phyloP scores from a whole-genome alignment of 1,140 invertebrate genomes.

The Bombyx mandarina region DNA sequence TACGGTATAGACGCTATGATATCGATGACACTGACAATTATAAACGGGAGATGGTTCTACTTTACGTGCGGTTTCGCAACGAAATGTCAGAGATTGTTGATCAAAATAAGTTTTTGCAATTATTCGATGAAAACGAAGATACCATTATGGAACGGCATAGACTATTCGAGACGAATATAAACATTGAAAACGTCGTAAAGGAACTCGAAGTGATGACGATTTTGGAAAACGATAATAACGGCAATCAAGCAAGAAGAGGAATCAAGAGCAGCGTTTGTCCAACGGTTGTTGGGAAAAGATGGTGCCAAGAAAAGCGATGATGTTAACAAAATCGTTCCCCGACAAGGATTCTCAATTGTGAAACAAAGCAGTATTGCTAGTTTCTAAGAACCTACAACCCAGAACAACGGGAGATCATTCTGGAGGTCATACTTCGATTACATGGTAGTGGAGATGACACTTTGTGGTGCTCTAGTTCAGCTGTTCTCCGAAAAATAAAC shows the following conservation, averaged over 20 bases:
- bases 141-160: slow-evolving; percentile 32
- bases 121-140: slow-evolving; percentile 37
- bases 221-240: slow-evolving; percentile 25
- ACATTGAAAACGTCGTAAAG: slow-evolving; percentile 33
- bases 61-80: slow-evolving; percentile 34
- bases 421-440: slow-evolving; percentile 22
- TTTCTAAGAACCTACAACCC: slow-evolving; percentile 16
- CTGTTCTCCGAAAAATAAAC: slow-evolving; percentile 15
- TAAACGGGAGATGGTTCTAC: slow-evolving; percentile 43
- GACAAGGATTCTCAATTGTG: slow-evolving; percentile 18
- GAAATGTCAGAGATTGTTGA: slow-evolving; percentile 40
- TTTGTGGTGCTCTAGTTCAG: background rate
- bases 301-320: slow-evolving; percentile 24
- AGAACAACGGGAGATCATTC: slow-evolving; percentile 20
- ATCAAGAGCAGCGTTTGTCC: slow-evolving; percentile 21
- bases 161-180: slow-evolving; percentile 27
- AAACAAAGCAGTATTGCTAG: slow-evolving; percentile 21
- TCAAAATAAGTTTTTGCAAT: slow-evolving; percentile 34
- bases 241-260: slow-evolving; percentile 18
- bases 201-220: slow-evolving; percentile 37
- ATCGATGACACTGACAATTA: slow-evolving; percentile 40
- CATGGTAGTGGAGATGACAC: slow-evolving; percentile 14
- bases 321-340: slow-evolving; percentile 18
- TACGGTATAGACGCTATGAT: slow-evolving; percentile 41
- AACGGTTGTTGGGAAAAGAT: slow-evolving; percentile 23